Percentiles rank a stretch among this genome's conserved stretches.
phyloP scores from a whole-genome alignment of 2,113 vertebrate species.

The Noctilio leporinus region DNA sequence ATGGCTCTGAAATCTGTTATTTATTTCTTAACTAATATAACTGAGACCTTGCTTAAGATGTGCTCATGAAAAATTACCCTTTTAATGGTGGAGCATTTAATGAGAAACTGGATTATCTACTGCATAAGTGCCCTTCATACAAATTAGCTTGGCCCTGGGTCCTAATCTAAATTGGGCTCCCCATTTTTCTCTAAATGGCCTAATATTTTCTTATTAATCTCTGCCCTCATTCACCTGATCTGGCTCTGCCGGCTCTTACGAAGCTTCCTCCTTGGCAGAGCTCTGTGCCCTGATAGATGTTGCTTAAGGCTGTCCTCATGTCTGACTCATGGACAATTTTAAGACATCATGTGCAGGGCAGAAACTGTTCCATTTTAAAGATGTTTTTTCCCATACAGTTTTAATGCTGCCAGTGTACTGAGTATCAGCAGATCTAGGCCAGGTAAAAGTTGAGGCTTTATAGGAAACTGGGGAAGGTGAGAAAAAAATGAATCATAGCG shows the following conservation, averaged over 20 bases:
- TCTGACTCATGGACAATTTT: neutral
- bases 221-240: slow-evolving; percentile 63
- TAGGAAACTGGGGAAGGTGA: neutral
- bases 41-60: slow-evolving; percentile 55
- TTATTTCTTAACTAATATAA: slow-evolving; percentile 68
- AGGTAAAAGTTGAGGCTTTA: slow-evolving; percentile 33
- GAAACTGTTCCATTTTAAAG: neutral
- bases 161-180: slow-evolving; percentile 57
- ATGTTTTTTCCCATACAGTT: neutral
- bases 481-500: neutral
- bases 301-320: neutral
- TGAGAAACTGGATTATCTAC: slow-evolving; percentile 64
- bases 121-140: slow-evolving; percentile 56
- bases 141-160: slow-evolving; percentile 43
- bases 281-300: neutral
- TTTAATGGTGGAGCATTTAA: slow-evolving; percentile 65
- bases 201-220: slow-evolving; percentile 74
- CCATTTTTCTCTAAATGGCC: slow-evolving; percentile 59
- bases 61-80: slow-evolving; percentile 68
- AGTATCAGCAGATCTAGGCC: neutral
- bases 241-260: slow-evolving; percentile 7
- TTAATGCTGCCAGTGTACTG: slow-evolving; percentile 5
- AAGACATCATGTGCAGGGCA: neutral
- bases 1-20: slow-evolving; percentile 47
- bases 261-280: neutral